Conservation (phyloP, 2,113 vertebrate genomes). For the Desmodus rotundus region DNA sequence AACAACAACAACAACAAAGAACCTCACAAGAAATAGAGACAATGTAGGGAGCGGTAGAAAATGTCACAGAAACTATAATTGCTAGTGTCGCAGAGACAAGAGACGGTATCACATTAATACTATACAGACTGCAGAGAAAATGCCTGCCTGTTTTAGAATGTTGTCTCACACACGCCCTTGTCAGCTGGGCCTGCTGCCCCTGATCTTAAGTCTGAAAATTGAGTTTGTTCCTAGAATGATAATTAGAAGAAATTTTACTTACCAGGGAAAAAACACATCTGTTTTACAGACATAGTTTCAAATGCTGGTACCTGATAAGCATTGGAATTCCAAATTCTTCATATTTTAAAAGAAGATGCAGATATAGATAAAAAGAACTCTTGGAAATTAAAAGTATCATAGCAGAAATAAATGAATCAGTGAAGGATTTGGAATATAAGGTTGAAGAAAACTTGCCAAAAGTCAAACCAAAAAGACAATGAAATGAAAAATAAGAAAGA, state of each 20-base stretch:
- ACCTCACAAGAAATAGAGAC: neutral
- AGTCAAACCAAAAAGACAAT: neutral
- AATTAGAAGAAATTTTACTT: neutral
- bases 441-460: neutral
- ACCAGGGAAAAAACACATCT: neutral
- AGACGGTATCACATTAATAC: neutral
- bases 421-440: neutral
- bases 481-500: neutral
- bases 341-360: neutral
- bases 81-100: neutral
- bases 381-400: neutral
- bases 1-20: neutral
- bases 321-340: neutral
- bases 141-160: neutral
- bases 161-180: neutral
- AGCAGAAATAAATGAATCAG: neutral
- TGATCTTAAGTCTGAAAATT: neutral
- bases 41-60: neutral
- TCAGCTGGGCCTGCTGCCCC: neutral
- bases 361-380: neutral
- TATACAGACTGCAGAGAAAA: neutral
- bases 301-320: neutral
- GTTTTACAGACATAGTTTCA: neutral
- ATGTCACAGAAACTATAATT: neutral
- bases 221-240: neutral